Evolutionary conservation across 1,140 invertebrate genomes (phyloP).

Genomic region (Brachystomella parvula): DNA sequence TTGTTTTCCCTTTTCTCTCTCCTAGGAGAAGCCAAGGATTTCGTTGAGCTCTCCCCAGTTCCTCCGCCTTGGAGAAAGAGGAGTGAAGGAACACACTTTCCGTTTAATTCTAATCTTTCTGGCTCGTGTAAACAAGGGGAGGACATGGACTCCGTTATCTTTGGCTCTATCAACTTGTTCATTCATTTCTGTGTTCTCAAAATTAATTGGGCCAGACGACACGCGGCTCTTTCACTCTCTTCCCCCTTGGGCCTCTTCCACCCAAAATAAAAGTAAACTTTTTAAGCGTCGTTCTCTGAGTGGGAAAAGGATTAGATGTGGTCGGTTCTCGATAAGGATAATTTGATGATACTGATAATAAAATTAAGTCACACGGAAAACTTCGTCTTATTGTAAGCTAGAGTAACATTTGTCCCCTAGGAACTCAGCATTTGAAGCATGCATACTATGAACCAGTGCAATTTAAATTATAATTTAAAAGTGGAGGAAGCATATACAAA

Average conservation of each 20-base stretch:
- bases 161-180: constrained; percentile 4
- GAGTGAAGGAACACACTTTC: neutral
- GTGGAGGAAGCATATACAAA: neutral
- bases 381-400: constrained; percentile 28
- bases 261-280: neutral
- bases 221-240: neutral
- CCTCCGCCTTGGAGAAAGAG: neutral
- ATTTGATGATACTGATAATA: constrained; percentile 37
- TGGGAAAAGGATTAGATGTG: constrained; percentile 31
- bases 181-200: constrained; percentile 3
- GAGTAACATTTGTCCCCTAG: no score
- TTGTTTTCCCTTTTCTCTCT: constrained; percentile 2
- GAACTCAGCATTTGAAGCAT: no score
- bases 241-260: neutral
- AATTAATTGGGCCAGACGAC: constrained; percentile 11
- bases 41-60: neutral
- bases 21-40: neutral
- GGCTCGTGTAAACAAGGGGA: neutral
- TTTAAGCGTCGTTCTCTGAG: neutral
- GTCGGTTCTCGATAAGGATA: constrained; percentile 31
- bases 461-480: neutral
- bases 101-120: neutral
- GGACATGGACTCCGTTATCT: neutral
- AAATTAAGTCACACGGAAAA: constrained; percentile 33
- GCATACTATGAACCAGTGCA: no score